phyloP scores from a whole-genome alignment of 2,113 vertebrate species.

The Ameiurus melas region DNA sequence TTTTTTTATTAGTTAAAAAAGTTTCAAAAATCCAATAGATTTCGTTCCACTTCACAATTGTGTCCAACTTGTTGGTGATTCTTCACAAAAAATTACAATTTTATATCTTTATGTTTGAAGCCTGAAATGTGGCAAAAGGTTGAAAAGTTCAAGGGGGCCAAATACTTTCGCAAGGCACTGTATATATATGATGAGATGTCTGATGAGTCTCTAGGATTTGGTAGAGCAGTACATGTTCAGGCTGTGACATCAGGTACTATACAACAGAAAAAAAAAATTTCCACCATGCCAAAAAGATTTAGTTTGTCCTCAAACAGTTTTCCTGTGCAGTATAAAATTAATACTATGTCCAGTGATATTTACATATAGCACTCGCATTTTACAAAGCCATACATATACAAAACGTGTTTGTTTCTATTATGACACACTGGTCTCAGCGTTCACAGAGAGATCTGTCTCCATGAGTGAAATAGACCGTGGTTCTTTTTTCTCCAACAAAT shows the following conservation, averaged over 20 bases:
- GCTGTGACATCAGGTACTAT: not conserved
- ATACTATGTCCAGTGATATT: not conserved
- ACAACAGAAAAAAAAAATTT: not conserved
- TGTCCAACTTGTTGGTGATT: too few relatives aligned
- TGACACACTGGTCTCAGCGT: not conserved
- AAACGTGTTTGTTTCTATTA: constrained; percentile 5
- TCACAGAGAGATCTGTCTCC: constrained; percentile 12
- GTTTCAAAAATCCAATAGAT: too few relatives aligned
- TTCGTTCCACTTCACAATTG: too few relatives aligned
- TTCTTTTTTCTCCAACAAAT: constrained; percentile 24
- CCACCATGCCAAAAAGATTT: not conserved
- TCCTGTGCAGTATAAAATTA: not conserved
- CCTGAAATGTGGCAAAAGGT: too few relatives aligned
- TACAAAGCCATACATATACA: not conserved
- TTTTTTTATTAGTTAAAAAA: too few relatives aligned
- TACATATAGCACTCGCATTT: too few relatives aligned
- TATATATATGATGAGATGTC: too few relatives aligned
- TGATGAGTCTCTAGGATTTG: too few relatives aligned
- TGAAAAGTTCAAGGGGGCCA: too few relatives aligned
- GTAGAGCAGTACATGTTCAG: not conserved
- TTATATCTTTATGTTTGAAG: too few relatives aligned
- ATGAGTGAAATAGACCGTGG: not conserved
- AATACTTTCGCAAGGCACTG: too few relatives aligned
- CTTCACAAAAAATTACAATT: too few relatives aligned
- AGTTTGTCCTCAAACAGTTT: not conserved